A percentile compares a stretch with the other conserved stretches of the same genome.
These are phyloP conservation scores for Motacilla alba DNA, from an alignment of 2,113 vertebrate species.

Conservation along the genomic window DNA sequence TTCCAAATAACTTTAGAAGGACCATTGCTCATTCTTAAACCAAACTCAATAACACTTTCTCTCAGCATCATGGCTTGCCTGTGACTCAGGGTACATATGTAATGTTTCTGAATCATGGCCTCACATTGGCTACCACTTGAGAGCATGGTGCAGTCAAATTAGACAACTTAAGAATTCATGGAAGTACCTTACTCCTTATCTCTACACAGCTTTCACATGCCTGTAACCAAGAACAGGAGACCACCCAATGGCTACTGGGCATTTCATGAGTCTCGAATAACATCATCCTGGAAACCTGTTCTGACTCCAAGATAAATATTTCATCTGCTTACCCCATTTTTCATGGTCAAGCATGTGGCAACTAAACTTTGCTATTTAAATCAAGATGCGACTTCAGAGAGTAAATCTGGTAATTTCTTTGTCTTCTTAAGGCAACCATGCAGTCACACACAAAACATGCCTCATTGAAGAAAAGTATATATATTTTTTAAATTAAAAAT, in stretches of 20 bases:
- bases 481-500: neutral
- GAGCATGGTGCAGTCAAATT: neutral
- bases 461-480: neutral
- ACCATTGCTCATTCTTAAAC: neutral
- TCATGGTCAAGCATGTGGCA: neutral
- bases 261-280: neutral
- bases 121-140: neutral
- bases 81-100: neutral
- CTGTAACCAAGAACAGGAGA: neutral
- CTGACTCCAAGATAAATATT: neutral
- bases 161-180: neutral
- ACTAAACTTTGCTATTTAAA: neutral
- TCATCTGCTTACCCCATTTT: neutral
- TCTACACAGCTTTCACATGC: neutral
- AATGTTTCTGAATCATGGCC: neutral
- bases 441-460: rapidly evolving
- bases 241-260: neutral
- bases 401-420: neutral
- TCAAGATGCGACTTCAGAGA: neutral
- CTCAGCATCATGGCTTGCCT: neutral
- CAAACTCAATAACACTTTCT: neutral
- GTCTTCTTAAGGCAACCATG: neutral
- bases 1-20: neutral
- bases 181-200: neutral
- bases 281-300: neutral